A percentile compares a stretch with the other conserved stretches of the same genome.
Evolutionary conservation across 2,797 vertebrate genomes (phyloP).

Genomic region (Periophthalmus magnuspinnatus): DNA sequence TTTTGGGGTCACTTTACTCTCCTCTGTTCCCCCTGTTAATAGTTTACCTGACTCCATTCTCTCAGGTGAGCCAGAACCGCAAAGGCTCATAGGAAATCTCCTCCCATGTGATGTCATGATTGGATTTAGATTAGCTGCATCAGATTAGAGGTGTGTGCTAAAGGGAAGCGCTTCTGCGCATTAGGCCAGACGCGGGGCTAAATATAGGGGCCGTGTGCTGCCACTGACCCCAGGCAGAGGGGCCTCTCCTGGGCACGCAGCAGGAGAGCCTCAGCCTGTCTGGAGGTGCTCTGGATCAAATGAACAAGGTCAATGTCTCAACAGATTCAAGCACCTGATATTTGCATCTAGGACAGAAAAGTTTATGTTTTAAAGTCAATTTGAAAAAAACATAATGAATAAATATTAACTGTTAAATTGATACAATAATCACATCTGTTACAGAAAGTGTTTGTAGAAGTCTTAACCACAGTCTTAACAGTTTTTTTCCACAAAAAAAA

Average conservation of each 20-base stretch:
- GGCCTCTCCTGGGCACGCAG: background rate
- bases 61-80: conserved; percentile 5
- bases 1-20: background rate
- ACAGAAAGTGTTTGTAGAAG: too few relatives aligned
- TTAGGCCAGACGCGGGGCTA: conserved; percentile 44
- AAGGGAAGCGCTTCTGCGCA: conserved; percentile 54
- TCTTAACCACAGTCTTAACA: too few relatives aligned
- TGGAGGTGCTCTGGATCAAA: background rate
- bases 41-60: background rate
- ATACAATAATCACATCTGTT: too few relatives aligned
- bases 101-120: conserved; percentile 60
- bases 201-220: conserved; percentile 48
- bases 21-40: background rate
- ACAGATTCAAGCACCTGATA: background rate
- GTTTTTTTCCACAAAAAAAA: too few relatives aligned
- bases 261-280: background rate
- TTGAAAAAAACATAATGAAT: too few relatives aligned
- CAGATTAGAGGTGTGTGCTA: conserved; percentile 66
- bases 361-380: too few relatives aligned
- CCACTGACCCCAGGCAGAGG: conserved; percentile 26
- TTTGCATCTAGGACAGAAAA: background rate
- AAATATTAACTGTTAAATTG: too few relatives aligned
- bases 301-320: background rate
- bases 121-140: conserved; percentile 73
- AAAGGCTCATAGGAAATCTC: conserved; percentile 17